A percentile compares a stretch with the other conserved stretches of the same genome.
Evolutionary conservation across 2,113 vertebrate genomes (phyloP).

Genomic region (Pristiophorus japonicus): DNA sequence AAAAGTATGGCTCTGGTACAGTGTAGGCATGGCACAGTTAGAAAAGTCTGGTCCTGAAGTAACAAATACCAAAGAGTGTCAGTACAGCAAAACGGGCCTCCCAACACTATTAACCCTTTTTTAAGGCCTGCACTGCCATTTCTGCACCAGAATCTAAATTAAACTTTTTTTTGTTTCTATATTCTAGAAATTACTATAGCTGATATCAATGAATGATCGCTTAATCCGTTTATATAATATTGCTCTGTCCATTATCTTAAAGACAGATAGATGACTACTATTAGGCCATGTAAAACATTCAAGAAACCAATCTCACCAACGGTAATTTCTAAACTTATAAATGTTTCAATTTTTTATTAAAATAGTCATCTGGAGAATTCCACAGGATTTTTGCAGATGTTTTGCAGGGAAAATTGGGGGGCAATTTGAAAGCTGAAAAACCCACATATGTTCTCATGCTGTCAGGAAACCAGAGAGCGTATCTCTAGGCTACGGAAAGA

Average conservation of each 20-base stretch:
- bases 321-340: neutral
- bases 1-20: neutral
- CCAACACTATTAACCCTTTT: neutral
- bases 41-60: neutral
- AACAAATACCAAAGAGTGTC: slow-evolving; percentile 18
- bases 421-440: neutral
- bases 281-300: neutral
- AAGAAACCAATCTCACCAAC: neutral
- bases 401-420: neutral
- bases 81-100: neutral
- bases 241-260: neutral
- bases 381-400: neutral
- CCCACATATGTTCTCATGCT: neutral
- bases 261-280: neutral
- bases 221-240: neutral
- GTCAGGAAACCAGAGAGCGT: neutral
- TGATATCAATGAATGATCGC: neutral
- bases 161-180: neutral
- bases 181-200: neutral
- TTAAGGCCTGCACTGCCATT: neutral
- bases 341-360: neutral
- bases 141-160: slow-evolving; percentile 1
- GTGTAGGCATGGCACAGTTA: neutral
- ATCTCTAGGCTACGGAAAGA: neutral
- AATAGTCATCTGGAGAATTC: neutral